These are phyloP conservation scores for Spongilla lacustris DNA, from an alignment of 37 sponge, comb jelly and placozoan genomes.

Conservation along the genomic window DNA sequence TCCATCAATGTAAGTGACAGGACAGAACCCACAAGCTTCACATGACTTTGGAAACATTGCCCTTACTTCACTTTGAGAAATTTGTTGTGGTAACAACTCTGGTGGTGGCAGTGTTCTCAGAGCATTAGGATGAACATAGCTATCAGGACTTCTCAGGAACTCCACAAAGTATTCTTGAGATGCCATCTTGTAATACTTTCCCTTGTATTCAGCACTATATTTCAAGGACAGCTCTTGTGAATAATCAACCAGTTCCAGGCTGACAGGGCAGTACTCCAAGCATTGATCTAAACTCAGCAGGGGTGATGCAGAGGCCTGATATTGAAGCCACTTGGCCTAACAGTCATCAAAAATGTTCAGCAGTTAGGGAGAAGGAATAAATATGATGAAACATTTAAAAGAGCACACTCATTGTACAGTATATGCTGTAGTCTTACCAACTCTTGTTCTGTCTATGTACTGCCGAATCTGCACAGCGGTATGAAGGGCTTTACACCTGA, in stretches of 20 bases:
- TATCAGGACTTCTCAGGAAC: constrained; percentile 76
- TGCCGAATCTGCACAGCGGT: constrained; percentile 57
- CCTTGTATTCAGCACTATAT: constrained; percentile 82
- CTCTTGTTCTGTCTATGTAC: constrained; percentile 26
- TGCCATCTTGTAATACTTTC: constrained; percentile 81
- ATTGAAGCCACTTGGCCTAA: constrained; percentile 88
- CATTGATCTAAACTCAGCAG: constrained; percentile 76
- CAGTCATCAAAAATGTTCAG: too few relatives aligned
- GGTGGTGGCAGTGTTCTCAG: constrained; percentile 62
- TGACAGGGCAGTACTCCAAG: constrained; percentile 90
- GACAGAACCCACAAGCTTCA: constrained; percentile 90
- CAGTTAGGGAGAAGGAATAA: too few relatives aligned
- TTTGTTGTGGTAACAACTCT: constrained; percentile 55
- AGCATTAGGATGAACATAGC: constrained; percentile 64
- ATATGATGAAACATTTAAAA: too few relatives aligned
- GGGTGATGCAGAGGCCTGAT: constrained; percentile 86
- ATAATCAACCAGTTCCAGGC: constrained; percentile 87
- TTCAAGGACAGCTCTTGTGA: constrained; percentile 47
- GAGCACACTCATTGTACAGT: too few relatives aligned
- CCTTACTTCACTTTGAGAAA: constrained; percentile 75
- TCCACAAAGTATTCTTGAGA: constrained; percentile 50
- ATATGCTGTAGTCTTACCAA: too few relatives aligned
- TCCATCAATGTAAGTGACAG: constrained; percentile 91
- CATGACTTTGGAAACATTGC: constrained; percentile 86
- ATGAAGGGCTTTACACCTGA: constrained; percentile 51